Base-by-base conservation (phyloP, 1,140 invertebrate species). In the Calephelis nemesis region DNA sequence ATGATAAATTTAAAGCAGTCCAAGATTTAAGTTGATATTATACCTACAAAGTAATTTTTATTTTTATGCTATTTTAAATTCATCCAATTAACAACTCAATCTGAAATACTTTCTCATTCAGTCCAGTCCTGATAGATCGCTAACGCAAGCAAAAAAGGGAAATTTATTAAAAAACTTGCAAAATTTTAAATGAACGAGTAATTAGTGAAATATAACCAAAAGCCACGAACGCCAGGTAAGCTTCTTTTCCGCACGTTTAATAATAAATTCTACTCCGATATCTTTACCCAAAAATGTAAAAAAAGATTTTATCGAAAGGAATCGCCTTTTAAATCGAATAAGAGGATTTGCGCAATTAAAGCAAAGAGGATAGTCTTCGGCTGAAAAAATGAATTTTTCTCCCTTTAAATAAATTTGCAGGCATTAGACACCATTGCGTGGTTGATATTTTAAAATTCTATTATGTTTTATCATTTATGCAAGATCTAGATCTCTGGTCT, bases 261-360 rank as follows among this genome's bases (percentile, higher is more conserved):
- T 60, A 80, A 80, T 81, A 77, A 45, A 83, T 73, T 79, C 73
- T 70, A 9, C 75, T 49, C 63, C 68, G 70, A 74, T 78, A 81
- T 76, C 79, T 67, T 77, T 76, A 74, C 72, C 62, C 71, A 73
- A 77, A 76, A 64, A 48, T 48, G 47, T 45, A 67, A 71, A 78
- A n/a, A 77, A 82, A 83, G 74, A 82, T 81, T 82, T 79, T 73
- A 82, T 78, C 78, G 70, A 75, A 75, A 79, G 71, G 64, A 73
- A 81, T 81, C 74, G 72, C 68, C 73, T 74, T 75, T 60, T 60
- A 60, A 60, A 60, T 60, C 58, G 58, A 60, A 60, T 79, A 82
- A 83, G 78, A 81, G 78, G 83, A 83, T 85, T 84, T 85, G 75
- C 76, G 76, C 78, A 83, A 82, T 85, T 83, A 85, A 85, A 83